Conservation (phyloP, 2,888 invertebrate genomes). For the Torymus tubicola region DNA sequence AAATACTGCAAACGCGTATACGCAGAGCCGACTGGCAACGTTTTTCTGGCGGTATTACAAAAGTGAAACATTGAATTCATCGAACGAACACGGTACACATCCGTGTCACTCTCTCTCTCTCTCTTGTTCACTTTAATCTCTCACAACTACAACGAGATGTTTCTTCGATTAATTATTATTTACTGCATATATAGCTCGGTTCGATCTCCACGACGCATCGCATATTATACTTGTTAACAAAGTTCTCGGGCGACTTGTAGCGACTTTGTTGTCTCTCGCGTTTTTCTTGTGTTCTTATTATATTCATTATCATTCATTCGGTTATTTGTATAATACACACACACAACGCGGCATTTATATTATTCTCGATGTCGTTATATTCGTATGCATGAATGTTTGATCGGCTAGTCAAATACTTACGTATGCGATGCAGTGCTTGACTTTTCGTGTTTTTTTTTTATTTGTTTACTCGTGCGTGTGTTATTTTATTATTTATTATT, state of each 20-base stretch:
- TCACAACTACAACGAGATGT: constrained; percentile 1
- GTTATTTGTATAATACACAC: constrained; percentile 15
- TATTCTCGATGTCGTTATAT: constrained; percentile 11
- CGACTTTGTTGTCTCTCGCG: too few relatives aligned
- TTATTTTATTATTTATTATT: too few relatives aligned
- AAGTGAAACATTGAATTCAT: too few relatives aligned
- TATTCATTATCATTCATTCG: background rate
- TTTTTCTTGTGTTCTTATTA: background rate
- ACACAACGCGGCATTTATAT: background rate
- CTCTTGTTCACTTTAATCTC: too few relatives aligned
- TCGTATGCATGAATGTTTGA: constrained; percentile 8
- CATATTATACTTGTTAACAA: constrained; percentile 7
- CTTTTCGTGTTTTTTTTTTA: constrained; percentile 11
- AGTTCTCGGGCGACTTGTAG: background rate
- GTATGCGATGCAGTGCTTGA: constrained; percentile 12
- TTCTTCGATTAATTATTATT: constrained; percentile 13
- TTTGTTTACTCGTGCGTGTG: background rate
- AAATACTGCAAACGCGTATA: too few relatives aligned
- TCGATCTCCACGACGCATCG: constrained; percentile 33
- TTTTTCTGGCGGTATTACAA: too few relatives aligned
- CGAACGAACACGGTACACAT: too few relatives aligned
- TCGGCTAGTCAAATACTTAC: constrained; percentile 19
- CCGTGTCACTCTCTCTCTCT: too few relatives aligned
- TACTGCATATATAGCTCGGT: too few relatives aligned
- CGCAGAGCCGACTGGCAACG: too few relatives aligned